Evolutionary conservation across 2,888 invertebrate genomes (phyloP).

Genomic region (Rugalucina vietnamica): DNA sequence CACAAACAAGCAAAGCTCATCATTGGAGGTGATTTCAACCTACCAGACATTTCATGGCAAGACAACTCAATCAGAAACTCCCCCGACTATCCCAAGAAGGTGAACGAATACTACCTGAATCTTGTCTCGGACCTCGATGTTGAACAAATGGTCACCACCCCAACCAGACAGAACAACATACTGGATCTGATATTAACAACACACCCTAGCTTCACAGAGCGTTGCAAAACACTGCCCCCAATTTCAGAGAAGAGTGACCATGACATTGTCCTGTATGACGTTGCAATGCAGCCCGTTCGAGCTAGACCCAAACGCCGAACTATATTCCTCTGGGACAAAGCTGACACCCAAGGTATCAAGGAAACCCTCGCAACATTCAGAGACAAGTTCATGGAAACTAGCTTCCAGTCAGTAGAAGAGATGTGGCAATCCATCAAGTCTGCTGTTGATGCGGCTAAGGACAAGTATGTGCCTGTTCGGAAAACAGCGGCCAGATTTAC

Average conservation of each 20-base stretch:
- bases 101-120: not conserved
- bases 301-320: conserved; percentile 33
- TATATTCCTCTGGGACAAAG: conserved; percentile 42
- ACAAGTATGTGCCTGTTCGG: conserved; percentile 15
- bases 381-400: not conserved
- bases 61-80: not conserved
- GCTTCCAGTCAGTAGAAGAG: not conserved
- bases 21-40: no score
- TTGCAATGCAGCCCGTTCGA: conserved; percentile 10
- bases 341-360: conserved; percentile 24
- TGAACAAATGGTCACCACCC: conserved; percentile 43
- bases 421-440: conserved; percentile 25
- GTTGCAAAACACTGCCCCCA: conserved; percentile 45
- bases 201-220: conserved; percentile 34
- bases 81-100: not conserved
- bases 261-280: conserved; percentile 47
- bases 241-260: conserved; percentile 45
- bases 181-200: conserved; percentile 46
- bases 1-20: not conserved
- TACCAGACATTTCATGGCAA: not conserved
- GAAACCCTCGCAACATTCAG: not conserved
- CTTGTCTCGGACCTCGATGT: not conserved
- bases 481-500: not conserved
- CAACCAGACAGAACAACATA: conserved; percentile 41
- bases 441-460: not conserved